A percentile compares a stretch with the other conserved stretches of the same genome.
These are phyloP conservation scores for Zoanthus sociatus DNA, from an alignment of 92 coral and sea anemone genomes.

Conservation along the genomic window DNA sequence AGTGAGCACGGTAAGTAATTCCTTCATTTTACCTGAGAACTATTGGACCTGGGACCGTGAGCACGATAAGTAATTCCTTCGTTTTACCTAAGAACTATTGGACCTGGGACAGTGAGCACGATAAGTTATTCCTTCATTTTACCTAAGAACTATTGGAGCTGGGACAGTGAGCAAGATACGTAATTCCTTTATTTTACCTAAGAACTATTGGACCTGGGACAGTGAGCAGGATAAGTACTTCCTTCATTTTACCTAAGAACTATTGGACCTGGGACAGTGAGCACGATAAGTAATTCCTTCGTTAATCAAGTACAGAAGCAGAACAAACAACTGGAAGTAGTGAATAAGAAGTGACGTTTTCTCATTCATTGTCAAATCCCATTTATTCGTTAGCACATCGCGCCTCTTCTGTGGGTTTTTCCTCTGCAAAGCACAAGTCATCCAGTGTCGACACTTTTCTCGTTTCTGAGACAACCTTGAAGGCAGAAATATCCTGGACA, in stretches of 20 bases:
- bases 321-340: constrained; percentile 14
- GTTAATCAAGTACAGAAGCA: constrained; percentile 31
- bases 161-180: too few relatives aligned
- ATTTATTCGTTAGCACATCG: constrained; percentile 7
- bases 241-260: too few relatives aligned
- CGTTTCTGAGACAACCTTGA: constrained; percentile 35
- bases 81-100: too few relatives aligned
- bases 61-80: too few relatives aligned
- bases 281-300: neutral
- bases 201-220: too few relatives aligned
- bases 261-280: constrained; percentile 13
- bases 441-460: constrained; percentile 45
- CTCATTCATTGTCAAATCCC: constrained; percentile 9
- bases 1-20: too few relatives aligned
- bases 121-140: too few relatives aligned
- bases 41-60: too few relatives aligned
- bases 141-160: neutral
- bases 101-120: too few relatives aligned
- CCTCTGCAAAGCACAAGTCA: neutral
- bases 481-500: constrained; percentile 41
- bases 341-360: neutral
- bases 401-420: neutral
- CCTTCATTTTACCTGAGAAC: too few relatives aligned
- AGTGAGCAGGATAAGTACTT: too few relatives aligned
- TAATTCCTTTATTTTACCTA: too few relatives aligned